Base-by-base conservation (phyloP, 2,113 vertebrate genomes). In the Bungarus multicinctus region DNA sequence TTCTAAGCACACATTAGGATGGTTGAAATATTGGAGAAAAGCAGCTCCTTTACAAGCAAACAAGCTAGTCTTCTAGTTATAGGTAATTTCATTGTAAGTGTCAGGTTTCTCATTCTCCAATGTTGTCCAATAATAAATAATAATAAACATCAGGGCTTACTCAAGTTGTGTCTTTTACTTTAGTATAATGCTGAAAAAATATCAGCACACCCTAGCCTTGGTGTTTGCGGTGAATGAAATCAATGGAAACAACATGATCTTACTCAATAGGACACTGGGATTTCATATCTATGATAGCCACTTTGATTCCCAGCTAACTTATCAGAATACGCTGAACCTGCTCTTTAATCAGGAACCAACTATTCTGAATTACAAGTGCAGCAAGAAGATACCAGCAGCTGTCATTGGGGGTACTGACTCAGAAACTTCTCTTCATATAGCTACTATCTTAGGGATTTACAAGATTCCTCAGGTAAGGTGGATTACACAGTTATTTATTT, bases 391-490 rank as follows among this genome's bases (percentile, higher is more conserved):
- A 27, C 91, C 45, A 20, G 47, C 18, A 4, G 85, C 85, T 88
- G 57, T 92, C 11, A 88, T 92, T 64, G 91, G 91, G 20, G 85
- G 91, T 5, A 11, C 34, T 27, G 57, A 92, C 23, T 87, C 85
- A 1, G 91, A 88, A 39, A 87, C 55, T 0, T 92, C 85, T 2
- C 11, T 92, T 3, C 85, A 92, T 4, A 64, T 92, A n/a, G 91
- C 85, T 14, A 92, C 57, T 4, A 88, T 88, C 1, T 52, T 92
- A 34, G 45, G 5, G 4, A 47, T 88, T 11, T 92, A 88, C 55
- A 92, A 92, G 85, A 92, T 92, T 23, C 91, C 91, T 18, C 91
- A 88, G 91, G 91, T 92, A 52, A 87, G 45, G 14, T 45, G 16
- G 20, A 0, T 34, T 16, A 18, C 10, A 45, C 4, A 6, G 30